A percentile compares a stretch with the other conserved stretches of the same genome.
Evolutionary conservation across 2,888 invertebrate species (phyloP).

Genomic region (Odontocerum albicorne): DNA sequence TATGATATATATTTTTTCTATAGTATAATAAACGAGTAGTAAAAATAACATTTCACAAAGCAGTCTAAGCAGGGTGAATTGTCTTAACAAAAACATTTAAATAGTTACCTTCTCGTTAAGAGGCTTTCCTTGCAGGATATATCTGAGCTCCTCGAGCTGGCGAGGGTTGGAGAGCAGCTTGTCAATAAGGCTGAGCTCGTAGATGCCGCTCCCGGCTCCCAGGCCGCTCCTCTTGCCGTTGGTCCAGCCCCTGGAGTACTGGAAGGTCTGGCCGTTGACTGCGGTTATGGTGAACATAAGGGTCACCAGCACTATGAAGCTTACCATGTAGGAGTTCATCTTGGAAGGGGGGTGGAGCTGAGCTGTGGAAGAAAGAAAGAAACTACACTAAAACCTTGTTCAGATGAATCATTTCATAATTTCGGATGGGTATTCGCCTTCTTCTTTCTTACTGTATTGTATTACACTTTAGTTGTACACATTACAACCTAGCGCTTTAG

Average conservation of each 20-base stretch:
- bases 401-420: no score
- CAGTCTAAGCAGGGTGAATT: no score
- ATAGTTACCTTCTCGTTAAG: constrained; percentile 53
- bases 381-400: no score
- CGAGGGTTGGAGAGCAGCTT: constrained; percentile 50
- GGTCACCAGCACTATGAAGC: constrained; percentile 20
- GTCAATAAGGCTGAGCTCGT: constrained; percentile 44
- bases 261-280: constrained; percentile 67
- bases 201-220: constrained; percentile 38
- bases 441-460: no score
- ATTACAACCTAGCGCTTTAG: no score
- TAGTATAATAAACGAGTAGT: no score
- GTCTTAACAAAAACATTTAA: no score
- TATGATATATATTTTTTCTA: no score
- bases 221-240: constrained; percentile 65
- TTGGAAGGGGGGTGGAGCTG: background rate
- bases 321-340: constrained; percentile 30
- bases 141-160: constrained; percentile 54
- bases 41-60: no score
- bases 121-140: constrained; percentile 55
- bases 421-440: no score
- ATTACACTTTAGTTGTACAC: no score
- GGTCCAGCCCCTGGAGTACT: constrained; percentile 78
- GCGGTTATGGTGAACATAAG: constrained; percentile 15
- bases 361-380: background rate